phyloP scores from a whole-genome alignment of 2,888 invertebrate genomes.

The Phlogophora meticulosa region DNA sequence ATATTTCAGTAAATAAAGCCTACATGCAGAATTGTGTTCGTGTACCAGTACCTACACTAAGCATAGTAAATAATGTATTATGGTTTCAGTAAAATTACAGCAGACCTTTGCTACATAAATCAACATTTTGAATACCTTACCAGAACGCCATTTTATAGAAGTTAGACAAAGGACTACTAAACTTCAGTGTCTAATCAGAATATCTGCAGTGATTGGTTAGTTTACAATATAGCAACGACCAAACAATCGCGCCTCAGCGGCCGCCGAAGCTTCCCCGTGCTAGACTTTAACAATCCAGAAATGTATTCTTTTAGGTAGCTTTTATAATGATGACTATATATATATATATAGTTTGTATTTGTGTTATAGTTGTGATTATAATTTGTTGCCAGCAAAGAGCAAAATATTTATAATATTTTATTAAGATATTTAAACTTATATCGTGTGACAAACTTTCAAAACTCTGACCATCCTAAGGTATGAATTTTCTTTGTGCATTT shows the following conservation, averaged over 20 bases:
- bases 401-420: too few relatives aligned
- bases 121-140: conserved; percentile 50
- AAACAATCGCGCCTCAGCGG: too few relatives aligned
- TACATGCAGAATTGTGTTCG: conserved; percentile 15
- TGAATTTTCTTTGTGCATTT: neutral
- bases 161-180: neutral
- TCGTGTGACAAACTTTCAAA: neutral
- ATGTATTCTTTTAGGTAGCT: too few relatives aligned
- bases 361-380: too few relatives aligned
- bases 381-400: too few relatives aligned
- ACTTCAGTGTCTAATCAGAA: too few relatives aligned
- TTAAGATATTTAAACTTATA: too few relatives aligned
- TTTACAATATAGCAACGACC: too few relatives aligned
- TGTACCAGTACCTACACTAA: conserved; percentile 19
- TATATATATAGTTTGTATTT: too few relatives aligned
- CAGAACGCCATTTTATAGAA: conserved; percentile 15
- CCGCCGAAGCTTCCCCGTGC: too few relatives aligned
- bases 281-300: too few relatives aligned
- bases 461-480: neutral
- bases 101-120: conserved; percentile 33
- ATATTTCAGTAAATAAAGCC: conserved; percentile 12
- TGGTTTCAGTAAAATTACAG: conserved; percentile 29
- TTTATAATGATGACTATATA: too few relatives aligned
- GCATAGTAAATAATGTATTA: conserved; percentile 32
- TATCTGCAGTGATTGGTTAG: neutral